Evolutionary conservation across 2,888 invertebrate genomes (phyloP), one percentile per base, ranked within the genome.

Genomic region (Subacronicta megacephala): DNA sequence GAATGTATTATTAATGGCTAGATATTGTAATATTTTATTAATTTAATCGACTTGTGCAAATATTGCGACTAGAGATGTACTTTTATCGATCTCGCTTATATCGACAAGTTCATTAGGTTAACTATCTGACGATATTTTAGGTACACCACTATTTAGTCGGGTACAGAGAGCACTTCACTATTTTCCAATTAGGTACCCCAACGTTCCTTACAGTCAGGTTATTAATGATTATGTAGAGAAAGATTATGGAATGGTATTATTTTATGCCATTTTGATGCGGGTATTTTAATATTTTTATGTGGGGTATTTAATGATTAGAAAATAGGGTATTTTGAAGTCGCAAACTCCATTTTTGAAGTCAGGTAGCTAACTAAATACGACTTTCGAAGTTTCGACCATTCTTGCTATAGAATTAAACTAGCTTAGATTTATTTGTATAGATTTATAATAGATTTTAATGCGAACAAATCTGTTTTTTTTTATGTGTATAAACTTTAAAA

Each of bases 291-390:
- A n/a, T 43, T 58, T 43, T 43, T 9, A 29, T 10, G 23, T 51
- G 62, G 45, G 62, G 31, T 38, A 40, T 38, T 62, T 37, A 52
- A 61, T 44, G 2, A 12, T 23, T n/a, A 60, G 20, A 35, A 60
- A 63, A 61, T 63, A 61, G 69, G 51, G 38, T 62, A 52, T 68
- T 67, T 61, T 46, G 69, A 62, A 61, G 63, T 68, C 12, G 12
- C 63, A 68, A 45, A 29, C n/a, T 60, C 51, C 37, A 61, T 52
- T 67, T 55, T 69, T 40, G 1, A 36, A 50, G 70, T 55, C 51
- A 26, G 65, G 16, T 66, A 49, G 65, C n/a, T 57, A 56, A 44
- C 46, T 44, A 52, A 70, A 64, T 55, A 33, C 33, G 37, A 40
- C 33, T 33, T 38, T 56, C 42, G 26, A 49, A 40, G 26, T 33